Percentiles rank a stretch among this genome's conserved stretches.
Conservation (phyloP, 2,113 vertebrate species). For the Lathamus discolor region DNA sequence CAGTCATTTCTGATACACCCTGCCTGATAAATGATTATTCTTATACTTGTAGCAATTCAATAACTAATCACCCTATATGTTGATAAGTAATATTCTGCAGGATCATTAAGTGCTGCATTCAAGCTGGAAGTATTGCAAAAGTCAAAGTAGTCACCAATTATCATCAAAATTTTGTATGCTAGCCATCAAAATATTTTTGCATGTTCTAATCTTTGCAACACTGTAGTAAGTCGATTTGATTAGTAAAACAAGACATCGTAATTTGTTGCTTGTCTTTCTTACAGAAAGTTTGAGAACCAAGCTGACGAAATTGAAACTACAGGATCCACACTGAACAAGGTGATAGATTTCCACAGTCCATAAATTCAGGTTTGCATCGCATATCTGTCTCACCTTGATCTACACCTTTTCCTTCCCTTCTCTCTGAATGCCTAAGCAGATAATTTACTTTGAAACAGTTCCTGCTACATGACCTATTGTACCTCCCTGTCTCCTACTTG, state of each 20-base stretch:
- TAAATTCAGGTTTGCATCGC: neutral
- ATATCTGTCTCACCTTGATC: neutral
- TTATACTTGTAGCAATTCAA: neutral
- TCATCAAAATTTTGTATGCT: neutral
- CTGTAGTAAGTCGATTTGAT: neutral
- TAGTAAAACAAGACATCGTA: neutral
- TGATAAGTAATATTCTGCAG: neutral
- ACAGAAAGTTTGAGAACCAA: neutral
- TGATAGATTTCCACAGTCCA: neutral
- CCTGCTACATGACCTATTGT: neutral
- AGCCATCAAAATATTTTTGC: neutral
- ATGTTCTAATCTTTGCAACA: neutral
- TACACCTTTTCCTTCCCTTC: neutral
- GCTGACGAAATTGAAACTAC: neutral
- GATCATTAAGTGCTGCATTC: neutral
- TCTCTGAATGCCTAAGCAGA: neutral
- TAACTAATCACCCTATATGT: neutral
- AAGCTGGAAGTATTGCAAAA: neutral
- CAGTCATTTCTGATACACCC: neutral
- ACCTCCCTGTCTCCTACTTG: neutral
- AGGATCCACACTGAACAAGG: neutral
- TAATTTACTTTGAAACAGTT: neutral
- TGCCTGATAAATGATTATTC: neutral
- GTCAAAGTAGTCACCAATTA: neutral
- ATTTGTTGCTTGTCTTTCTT: neutral